Conservation (phyloP, 2,113 vertebrate species). For the Phaethornis superciliosus region DNA sequence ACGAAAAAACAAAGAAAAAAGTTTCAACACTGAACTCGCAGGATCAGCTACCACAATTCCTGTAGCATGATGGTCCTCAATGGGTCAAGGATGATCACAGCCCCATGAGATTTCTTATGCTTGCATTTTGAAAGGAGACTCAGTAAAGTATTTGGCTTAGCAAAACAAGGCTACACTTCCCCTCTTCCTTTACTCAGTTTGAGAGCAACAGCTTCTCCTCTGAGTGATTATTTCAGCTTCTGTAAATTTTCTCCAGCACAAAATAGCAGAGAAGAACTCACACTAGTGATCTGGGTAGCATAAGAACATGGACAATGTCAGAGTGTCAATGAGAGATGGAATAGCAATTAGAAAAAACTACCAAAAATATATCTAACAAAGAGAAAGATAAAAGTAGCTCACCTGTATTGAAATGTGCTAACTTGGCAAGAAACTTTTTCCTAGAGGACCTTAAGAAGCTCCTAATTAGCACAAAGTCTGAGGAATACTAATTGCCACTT, state of each 20-base stretch:
- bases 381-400: neutral
- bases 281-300: neutral
- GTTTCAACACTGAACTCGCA: neutral
- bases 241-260: neutral
- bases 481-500: neutral
- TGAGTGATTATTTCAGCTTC: constrained; percentile 41
- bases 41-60: neutral
- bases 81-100: constrained; percentile 1
- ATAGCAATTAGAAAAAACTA: neutral
- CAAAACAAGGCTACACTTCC: constrained; percentile 6
- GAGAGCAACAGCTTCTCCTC: constrained; percentile 39
- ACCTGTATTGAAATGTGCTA: constrained; percentile 2
- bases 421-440: neutral
- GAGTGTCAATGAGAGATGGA: neutral
- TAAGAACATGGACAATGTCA: neutral
- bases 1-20: no score
- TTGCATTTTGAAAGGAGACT: constrained; percentile 48
- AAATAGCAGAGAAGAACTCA: neutral
- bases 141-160: constrained; percentile 42
- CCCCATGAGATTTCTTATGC: neutral
- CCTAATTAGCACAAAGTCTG: neutral
- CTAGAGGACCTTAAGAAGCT: neutral
- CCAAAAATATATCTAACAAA: neutral
- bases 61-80: neutral
- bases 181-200: constrained; percentile 24